phyloP scores from a whole-genome alignment of 1,140 invertebrate genomes.

The Sitophilus oryzae region DNA sequence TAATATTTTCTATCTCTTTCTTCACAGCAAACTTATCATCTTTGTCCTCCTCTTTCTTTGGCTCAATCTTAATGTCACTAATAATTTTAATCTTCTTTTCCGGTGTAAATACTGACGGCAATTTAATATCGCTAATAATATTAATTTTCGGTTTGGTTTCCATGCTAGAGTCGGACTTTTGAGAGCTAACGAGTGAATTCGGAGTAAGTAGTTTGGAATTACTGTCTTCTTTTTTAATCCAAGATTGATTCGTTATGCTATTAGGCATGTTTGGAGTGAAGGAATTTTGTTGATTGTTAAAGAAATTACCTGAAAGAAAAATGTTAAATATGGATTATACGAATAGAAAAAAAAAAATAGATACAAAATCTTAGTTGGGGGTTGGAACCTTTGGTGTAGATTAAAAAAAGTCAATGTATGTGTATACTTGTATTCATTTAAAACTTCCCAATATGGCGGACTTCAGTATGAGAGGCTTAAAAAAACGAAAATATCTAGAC shows the following conservation, averaged over 20 bases:
- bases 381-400: too few species aligned
- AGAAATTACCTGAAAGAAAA: background rate
- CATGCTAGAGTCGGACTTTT: slow-evolving; percentile 33
- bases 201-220: slow-evolving; percentile 25
- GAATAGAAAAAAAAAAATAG: too few species aligned
- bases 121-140: slow-evolving; percentile 43
- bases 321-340: too few species aligned
- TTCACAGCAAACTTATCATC: slow-evolving; percentile 28
- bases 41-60: slow-evolving; percentile 36
- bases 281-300: background rate
- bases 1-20: slow-evolving; percentile 20
- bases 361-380: too few species aligned
- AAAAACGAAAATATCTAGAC: too few species aligned
- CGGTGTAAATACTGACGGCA: slow-evolving; percentile 32
- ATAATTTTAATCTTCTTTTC: slow-evolving; percentile 42
- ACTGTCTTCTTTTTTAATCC: slow-evolving; percentile 26
- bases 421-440: too few species aligned
- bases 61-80: slow-evolving; percentile 43
- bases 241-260: slow-evolving; percentile 8
- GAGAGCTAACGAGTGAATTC: slow-evolving; percentile 22
- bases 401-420: too few species aligned
- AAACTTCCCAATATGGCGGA: too few species aligned
- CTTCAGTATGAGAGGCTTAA: too few species aligned
- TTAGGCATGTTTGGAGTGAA: slow-evolving; percentile 3
- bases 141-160: slow-evolving; percentile 42